Conservation (phyloP, 2,113 vertebrate species). For the Hyaena hyaena region DNA sequence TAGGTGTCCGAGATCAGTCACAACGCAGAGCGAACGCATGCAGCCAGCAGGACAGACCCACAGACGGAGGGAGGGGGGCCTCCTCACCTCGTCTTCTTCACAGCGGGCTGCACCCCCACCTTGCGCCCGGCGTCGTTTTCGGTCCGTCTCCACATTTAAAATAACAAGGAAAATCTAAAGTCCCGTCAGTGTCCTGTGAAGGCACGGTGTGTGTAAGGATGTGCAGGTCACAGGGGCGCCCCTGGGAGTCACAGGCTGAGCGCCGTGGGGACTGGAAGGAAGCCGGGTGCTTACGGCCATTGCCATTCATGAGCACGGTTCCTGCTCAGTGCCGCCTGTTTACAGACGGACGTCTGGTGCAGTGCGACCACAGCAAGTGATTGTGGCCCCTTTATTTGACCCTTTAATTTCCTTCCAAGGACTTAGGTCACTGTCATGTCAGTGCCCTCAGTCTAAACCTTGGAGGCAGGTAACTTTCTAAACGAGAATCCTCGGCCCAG, state of each 20-base stretch:
- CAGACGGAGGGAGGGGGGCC: too few relatives aligned
- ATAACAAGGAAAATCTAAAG: neutral
- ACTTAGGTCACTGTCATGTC: neutral
- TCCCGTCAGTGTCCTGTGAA: too few relatives aligned
- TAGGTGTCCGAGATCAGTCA: accelerated
- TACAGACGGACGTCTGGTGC: neutral
- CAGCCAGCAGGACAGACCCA: too few relatives aligned
- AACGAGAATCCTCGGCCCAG: neutral
- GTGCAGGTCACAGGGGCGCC: accelerated
- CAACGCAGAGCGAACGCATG: accelerated
- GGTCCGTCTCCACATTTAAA: neutral
- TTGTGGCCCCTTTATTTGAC: neutral
- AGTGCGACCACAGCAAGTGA: neutral
- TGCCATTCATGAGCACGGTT: neutral
- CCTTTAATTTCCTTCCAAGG: neutral
- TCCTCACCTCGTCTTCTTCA: accelerated
- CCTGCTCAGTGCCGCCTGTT: neutral
- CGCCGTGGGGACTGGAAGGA: accelerated
- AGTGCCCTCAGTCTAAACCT: neutral
- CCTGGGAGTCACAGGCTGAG: accelerated
- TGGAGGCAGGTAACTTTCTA: neutral
- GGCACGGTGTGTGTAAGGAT: neutral
- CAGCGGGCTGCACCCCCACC: neutral
- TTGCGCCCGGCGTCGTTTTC: neutral
- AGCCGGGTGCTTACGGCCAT: accelerated